A percentile compares a stretch with the other conserved stretches of the same genome.
Evolutionary conservation across 2,888 invertebrate genomes (phyloP).

Genomic region (Malacosoma neustria): DNA sequence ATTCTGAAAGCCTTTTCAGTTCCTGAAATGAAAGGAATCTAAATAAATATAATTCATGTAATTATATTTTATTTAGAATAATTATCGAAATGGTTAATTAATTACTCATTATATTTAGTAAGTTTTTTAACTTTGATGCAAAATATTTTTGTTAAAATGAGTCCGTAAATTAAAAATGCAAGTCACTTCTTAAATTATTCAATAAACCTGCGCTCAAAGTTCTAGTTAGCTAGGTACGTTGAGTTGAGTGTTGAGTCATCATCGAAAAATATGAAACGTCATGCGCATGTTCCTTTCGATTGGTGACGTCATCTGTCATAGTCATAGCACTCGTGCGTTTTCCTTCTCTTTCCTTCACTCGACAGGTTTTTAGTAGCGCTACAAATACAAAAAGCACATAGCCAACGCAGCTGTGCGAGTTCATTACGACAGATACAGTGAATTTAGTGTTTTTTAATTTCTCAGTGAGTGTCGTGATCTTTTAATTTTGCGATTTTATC

Average conservation of each 20-base stretch:
- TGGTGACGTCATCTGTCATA: conserved; percentile 34
- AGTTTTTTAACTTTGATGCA: no score
- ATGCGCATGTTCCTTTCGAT: conserved; percentile 18
- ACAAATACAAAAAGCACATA: conserved; percentile 25
- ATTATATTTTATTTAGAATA: no score
- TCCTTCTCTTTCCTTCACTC: conserved; percentile 30
- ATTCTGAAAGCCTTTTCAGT: conserved; percentile 74
- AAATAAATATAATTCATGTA: no score
- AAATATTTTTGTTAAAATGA: no score
- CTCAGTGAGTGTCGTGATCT: conserved; percentile 19
- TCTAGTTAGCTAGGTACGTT: no score
- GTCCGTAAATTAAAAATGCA: no score
- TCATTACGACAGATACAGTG: conserved; percentile 25
- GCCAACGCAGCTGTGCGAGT: conserved; percentile 20
- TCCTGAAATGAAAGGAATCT: conserved; percentile 79
- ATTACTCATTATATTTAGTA: no score
- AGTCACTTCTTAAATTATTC: no score
- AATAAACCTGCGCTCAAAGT: no score
- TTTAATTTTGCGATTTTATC: conserved; percentile 11
- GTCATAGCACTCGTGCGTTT: conserved; percentile 1
- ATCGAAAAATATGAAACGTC: conserved; percentile 17
- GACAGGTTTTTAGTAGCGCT: conserved; percentile 9
- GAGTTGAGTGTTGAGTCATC: conserved; percentile 3
- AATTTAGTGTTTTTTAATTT: conserved; percentile 16
- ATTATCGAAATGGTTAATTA: no score